These are phyloP conservation scores for Quadroppia sp. DNA, from an alignment of 2,888 invertebrate genomes.

Conservation along the genomic window DNA sequence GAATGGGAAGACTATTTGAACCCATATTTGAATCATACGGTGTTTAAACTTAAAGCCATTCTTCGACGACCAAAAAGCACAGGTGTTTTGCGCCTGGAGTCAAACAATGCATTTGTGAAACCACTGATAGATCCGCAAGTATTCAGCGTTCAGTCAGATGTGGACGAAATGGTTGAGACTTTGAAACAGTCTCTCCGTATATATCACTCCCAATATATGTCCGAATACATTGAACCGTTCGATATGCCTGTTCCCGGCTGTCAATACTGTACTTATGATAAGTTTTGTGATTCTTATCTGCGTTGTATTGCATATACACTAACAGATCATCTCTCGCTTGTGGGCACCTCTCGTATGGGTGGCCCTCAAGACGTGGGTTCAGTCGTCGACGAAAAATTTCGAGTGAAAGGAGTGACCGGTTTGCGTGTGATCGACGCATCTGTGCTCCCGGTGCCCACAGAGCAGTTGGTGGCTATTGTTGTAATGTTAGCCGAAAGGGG, in stretches of 20 bases:
- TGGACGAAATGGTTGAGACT: neutral
- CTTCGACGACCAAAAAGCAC: neutral
- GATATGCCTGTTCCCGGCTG: neutral
- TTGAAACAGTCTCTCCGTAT: neutral
- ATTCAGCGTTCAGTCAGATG: neutral
- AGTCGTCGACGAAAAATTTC: neutral
- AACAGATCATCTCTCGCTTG: neutral
- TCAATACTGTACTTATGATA: neutral
- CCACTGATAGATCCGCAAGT: neutral
- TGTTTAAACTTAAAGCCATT: neutral
- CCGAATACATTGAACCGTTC: neutral
- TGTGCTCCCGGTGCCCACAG: neutral
- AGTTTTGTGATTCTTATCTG: neutral
- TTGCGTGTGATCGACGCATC: constrained; percentile 79
- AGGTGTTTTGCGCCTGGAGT: neutral
- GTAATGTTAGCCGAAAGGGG: constrained; percentile 8
- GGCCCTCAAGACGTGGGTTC: neutral
- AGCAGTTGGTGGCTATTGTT: neutral
- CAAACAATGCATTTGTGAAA: neutral
- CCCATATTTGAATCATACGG: neutral
- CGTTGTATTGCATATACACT: neutral
- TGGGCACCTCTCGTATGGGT: constrained; percentile 7
- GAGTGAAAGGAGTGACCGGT: constrained; percentile 62
- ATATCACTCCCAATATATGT: neutral
- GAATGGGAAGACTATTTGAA: constrained; percentile 12